phyloP scores from a whole-genome alignment of 2,888 invertebrate genomes.

The Campaea margaritaria region DNA sequence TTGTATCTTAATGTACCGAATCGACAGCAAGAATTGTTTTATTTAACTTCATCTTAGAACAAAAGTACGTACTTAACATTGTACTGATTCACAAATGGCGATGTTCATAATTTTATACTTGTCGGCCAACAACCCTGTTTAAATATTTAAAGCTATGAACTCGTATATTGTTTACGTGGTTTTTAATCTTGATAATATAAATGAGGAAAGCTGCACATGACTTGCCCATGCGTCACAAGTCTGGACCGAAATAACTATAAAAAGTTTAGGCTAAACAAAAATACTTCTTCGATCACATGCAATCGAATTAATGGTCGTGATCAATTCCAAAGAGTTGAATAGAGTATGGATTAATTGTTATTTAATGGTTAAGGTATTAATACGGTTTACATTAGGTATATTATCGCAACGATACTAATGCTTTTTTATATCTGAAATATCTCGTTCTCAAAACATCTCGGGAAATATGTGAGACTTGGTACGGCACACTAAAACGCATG shows the following conservation, averaged over 20 bases:
- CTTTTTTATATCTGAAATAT: no score
- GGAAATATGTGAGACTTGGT: no score
- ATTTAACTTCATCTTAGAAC: slow-evolving; percentile 8
- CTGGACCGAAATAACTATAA: slow-evolving; percentile 22
- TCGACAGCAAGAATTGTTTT: slow-evolving; percentile 6
- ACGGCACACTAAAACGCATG: no score
- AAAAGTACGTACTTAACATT: not conserved
- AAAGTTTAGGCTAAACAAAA: slow-evolving; percentile 9
- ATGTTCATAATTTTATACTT: not conserved
- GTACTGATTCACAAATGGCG: not conserved
- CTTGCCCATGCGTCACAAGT: slow-evolving; percentile 6
- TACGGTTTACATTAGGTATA: no score
- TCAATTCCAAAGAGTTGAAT: no score
- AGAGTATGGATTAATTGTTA: no score
- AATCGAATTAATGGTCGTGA: no score
- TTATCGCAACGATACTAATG: no score
- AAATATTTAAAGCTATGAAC: no score
- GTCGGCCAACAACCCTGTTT: not conserved
- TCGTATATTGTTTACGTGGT: no score
- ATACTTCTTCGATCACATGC: not conserved
- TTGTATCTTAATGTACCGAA: slow-evolving; percentile 13
- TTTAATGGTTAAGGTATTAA: no score
- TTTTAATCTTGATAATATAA: not conserved
- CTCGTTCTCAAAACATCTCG: no score
- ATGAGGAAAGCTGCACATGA: slow-evolving; percentile 12